phyloP scores from a whole-genome alignment of 2,888 invertebrate genomes.

The Rambutsinella grinnellia region DNA sequence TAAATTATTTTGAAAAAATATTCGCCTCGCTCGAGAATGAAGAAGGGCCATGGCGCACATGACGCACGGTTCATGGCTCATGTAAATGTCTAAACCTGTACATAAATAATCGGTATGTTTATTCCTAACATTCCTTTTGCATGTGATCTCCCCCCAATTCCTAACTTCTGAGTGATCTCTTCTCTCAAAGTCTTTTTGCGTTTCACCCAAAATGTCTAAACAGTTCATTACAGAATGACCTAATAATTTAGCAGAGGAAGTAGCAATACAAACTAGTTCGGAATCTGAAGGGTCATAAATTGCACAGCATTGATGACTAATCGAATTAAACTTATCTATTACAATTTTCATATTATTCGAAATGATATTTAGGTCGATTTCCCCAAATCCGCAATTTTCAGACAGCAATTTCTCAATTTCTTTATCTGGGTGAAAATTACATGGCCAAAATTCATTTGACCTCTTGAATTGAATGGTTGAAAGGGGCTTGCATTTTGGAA shows the following conservation, averaged over 20 bases:
- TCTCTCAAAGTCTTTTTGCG: slow-evolving; percentile 16
- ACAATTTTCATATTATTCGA: slow-evolving; percentile 75
- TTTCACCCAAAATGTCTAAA: slow-evolving; percentile 86
- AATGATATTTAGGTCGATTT: slow-evolving; percentile 73
- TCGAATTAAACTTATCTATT: slow-evolving; percentile 70
- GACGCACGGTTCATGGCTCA: slow-evolving; percentile 88
- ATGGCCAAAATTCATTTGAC: slow-evolving; percentile 80
- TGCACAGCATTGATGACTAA: slow-evolving; percentile 71
- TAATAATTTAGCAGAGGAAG: slow-evolving; percentile 74
- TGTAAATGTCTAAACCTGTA: slow-evolving; percentile 88
- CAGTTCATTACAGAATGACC: slow-evolving; percentile 86
- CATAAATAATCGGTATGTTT: slow-evolving; percentile 76
- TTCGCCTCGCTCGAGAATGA: slow-evolving; percentile 86
- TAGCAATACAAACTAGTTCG: slow-evolving; percentile 75
- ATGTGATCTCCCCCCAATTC: slow-evolving; percentile 45
- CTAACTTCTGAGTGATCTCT: not conserved
- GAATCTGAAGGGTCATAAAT: slow-evolving; percentile 80
- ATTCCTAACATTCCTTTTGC: slow-evolving; percentile 33
- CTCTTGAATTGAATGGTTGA: slow-evolving; percentile 77
- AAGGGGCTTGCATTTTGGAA: slow-evolving; percentile 76
- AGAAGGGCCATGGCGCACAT: slow-evolving; percentile 97
- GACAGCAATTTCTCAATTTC: slow-evolving; percentile 78
- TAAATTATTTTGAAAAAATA: slow-evolving; percentile 79
- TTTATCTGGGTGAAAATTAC: slow-evolving; percentile 86
- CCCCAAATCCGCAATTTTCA: slow-evolving; percentile 74